Conservation (phyloP, 2,888 invertebrate genomes). For the Temnothorax unifasciatus region DNA sequence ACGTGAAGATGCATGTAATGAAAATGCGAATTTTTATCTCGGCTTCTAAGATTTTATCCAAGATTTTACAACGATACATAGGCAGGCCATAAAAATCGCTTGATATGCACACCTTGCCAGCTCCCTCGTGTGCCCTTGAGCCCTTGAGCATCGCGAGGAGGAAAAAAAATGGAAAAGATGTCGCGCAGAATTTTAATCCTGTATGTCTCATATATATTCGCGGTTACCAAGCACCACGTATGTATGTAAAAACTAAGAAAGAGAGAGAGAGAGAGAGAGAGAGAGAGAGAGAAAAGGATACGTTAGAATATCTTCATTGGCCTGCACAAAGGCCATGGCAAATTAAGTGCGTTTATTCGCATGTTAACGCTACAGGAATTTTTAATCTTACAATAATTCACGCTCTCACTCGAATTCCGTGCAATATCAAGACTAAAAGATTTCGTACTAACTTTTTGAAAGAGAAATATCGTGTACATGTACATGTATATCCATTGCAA, state of each 20-base stretch:
- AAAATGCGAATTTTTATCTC: conserved; percentile 13
- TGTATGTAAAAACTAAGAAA: background rate
- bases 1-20: background rate
- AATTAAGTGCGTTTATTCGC: background rate
- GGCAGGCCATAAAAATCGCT: conserved; percentile 77
- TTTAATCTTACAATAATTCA: background rate
- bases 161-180: conserved; percentile 79
- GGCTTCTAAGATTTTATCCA: background rate
- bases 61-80: conserved; percentile 62
- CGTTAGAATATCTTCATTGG: background rate
- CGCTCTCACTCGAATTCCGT: background rate
- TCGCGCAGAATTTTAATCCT: conserved; percentile 81
- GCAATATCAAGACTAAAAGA: background rate
- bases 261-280: too few relatives aligned
- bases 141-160: conserved; percentile 35
- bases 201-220: conserved; percentile 61
- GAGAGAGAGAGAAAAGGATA: too few relatives aligned
- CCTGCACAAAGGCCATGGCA: background rate
- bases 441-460: background rate
- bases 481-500: too few relatives aligned
- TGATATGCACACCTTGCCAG: conserved; percentile 79
- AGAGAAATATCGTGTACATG: background rate
- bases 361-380: background rate
- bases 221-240: conserved; percentile 38
- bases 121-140: conserved; percentile 77